Conservation (phyloP, 1,140 invertebrate species). For the Riptortus pedestris region DNA sequence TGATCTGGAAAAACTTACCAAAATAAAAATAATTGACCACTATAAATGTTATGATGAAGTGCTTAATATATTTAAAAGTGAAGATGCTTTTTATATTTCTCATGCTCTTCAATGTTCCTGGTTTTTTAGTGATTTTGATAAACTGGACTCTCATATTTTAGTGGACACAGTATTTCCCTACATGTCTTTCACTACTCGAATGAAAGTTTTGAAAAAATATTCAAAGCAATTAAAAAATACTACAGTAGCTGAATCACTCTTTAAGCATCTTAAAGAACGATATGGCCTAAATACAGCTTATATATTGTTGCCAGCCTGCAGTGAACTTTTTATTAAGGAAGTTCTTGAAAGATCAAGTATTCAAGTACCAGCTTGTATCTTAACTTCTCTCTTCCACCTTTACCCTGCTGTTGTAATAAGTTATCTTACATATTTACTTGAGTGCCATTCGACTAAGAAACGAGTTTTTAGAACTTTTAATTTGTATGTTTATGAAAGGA, state of each 20-base stretch:
- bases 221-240: constrained; percentile 12
- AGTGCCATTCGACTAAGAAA: not conserved
- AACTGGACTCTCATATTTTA: not conserved
- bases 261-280: not conserved
- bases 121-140: not conserved
- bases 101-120: constrained; percentile 19
- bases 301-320: constrained; percentile 12
- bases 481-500: not conserved
- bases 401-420: constrained; percentile 12
- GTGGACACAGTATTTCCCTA: constrained; percentile 1
- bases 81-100: not conserved
- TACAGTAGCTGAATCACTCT: constrained; percentile 8
- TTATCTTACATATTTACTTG: constrained; percentile 10
- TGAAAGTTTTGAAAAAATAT: constrained; percentile 23
- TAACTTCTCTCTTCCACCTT: not conserved
- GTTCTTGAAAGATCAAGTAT: not conserved
- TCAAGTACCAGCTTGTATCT: not conserved
- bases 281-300: constrained; percentile 17
- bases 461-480: not conserved
- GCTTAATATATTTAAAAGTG: constrained; percentile 8
- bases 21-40: constrained; percentile 2
- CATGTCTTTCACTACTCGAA: constrained; percentile 2
- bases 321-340: constrained; percentile 9
- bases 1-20: constrained; percentile 14
- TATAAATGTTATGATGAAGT: constrained; percentile 9